Evolutionary conservation across 2,113 vertebrate species (phyloP), one percentile per base, ranked within the genome.

Genomic region (Gymnobelideus leadbeateri): DNA sequence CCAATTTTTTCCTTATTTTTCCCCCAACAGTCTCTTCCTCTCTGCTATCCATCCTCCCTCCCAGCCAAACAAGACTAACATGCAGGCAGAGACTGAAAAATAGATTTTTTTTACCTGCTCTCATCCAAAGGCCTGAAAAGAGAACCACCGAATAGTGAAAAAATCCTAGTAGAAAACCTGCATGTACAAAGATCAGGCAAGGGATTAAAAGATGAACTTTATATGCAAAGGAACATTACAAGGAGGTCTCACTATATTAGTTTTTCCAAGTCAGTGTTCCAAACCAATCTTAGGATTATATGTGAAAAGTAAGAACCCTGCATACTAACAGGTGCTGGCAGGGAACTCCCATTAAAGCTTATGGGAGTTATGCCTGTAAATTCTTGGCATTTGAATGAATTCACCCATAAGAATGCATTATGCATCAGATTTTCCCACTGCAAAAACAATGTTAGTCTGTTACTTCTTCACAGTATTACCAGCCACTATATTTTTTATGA

Each of bases 271-370:
- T 95, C 91, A 93, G 91, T 93, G 89, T 96, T 97, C 94, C 95
- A 97, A 97, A 93, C 92, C 94, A 95, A 92, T 94, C 94, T 97
- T 96, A 43, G 95, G 97, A 98, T 98, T 97, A 96, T 97, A 94
- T 97, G 96, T 97, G 96, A 97, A 96, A 97, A 98, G 95, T 97
- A 96, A 98, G 97, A 98, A 95, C 92, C 92, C 94, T 97, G 90
- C 94, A 96, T 95, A 95, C 53, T 94, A 98, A 98, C 97, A 98
- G 97, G 98, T 98, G 97, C 96, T 95, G 96, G 97, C 96, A 96
- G 95, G 97, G 97, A 97, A 96, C 96, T 94, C 91, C 95, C 96
- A 95, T 95, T 97, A 97, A 97, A 98, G 94, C 96, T 96, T 96
- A 97, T 94, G 95, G 92, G 97, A 97, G 93, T 97, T 97, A 96